These are phyloP conservation scores for Brachionus koreanus DNA, from an alignment of 1,140 invertebrate genomes.

Conservation along the genomic window DNA sequence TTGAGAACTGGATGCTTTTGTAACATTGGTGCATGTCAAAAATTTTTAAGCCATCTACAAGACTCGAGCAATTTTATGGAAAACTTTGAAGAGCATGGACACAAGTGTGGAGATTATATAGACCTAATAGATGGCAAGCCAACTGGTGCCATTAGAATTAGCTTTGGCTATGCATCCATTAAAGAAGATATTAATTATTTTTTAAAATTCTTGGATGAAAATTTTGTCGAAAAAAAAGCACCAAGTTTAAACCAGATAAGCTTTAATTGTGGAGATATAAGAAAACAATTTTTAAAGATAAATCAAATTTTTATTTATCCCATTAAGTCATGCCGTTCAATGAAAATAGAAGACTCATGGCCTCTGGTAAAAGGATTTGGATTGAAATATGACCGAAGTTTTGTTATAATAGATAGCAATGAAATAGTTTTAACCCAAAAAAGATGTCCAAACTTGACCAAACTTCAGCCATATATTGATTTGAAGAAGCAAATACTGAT, in stretches of 20 bases:
- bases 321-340: conserved; percentile 84
- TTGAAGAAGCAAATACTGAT: conserved; percentile 63
- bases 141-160: conserved; percentile 83
- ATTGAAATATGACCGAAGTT: conserved; percentile 79
- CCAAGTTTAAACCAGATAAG: not conserved
- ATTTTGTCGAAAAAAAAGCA: conserved; percentile 18
- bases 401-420: conserved; percentile 77
- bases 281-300: conserved; percentile 22
- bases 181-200: not conserved
- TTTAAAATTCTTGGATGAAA: conserved; percentile 8
- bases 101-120: conserved; percentile 81
- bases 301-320: conserved; percentile 78
- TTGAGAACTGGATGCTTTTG: conserved; percentile 91
- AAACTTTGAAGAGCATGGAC: conserved; percentile 65
- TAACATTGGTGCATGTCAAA: conserved; percentile 89
- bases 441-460: conserved; percentile 71
- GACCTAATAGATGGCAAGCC: conserved; percentile 84
- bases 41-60: conserved; percentile 63
- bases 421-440: conserved; percentile 84
- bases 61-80: conserved; percentile 29
- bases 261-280: not conserved
- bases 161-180: conserved; percentile 74
- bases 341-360: conserved; percentile 59
- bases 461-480: conserved; percentile 72
- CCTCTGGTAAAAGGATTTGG: conserved; percentile 73